Conservation (phyloP, 2,888 invertebrate genomes). For the Drosophila birchii region DNA sequence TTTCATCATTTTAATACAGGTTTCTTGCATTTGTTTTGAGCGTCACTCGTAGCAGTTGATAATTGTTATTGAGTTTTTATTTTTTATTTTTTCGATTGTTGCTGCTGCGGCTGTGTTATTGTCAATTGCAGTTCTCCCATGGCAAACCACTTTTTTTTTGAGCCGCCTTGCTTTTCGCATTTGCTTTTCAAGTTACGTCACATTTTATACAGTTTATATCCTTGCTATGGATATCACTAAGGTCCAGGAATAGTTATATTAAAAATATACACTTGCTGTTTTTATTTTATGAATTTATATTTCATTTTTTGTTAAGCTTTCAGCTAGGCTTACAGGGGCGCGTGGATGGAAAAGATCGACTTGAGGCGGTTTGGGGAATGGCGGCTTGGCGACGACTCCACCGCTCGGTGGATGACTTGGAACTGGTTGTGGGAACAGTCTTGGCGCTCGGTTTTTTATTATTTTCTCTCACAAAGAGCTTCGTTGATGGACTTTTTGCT, state of each 20-base stretch:
- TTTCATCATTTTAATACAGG: conserved; percentile 35
- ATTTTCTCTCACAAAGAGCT: conserved; percentile 80
- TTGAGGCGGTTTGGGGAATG: not conserved
- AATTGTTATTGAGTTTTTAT: conserved; percentile 65
- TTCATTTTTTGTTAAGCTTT: not conserved
- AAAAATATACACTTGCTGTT: not conserved
- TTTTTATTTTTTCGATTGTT: conserved; percentile 37
- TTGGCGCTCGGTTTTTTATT: conserved; percentile 79
- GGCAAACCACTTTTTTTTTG: conserved; percentile 69
- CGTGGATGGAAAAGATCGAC: conserved; percentile 15
- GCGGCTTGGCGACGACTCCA: conserved; percentile 47
- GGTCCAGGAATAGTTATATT: not conserved
- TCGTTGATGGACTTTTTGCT: conserved; percentile 67
- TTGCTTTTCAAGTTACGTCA: conserved; percentile 35
- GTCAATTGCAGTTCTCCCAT: conserved; percentile 60
- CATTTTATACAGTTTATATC: conserved; percentile 6
- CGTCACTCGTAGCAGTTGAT: conserved; percentile 49
- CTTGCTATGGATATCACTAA: conserved; percentile 8
- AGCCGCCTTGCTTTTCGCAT: conserved; percentile 23
- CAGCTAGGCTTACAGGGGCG: conserved; percentile 19
- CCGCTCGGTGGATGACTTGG: conserved; percentile 61
- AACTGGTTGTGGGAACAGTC: conserved; percentile 82
- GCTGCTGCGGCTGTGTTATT: conserved; percentile 31
- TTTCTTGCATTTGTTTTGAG: conserved; percentile 43
- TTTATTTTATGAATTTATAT: not conserved